A percentile compares a stretch with the other conserved stretches of the same genome.
phyloP scores from a whole-genome alignment of 2,797 vertebrate genomes.

The Acanthiza pusilla region DNA sequence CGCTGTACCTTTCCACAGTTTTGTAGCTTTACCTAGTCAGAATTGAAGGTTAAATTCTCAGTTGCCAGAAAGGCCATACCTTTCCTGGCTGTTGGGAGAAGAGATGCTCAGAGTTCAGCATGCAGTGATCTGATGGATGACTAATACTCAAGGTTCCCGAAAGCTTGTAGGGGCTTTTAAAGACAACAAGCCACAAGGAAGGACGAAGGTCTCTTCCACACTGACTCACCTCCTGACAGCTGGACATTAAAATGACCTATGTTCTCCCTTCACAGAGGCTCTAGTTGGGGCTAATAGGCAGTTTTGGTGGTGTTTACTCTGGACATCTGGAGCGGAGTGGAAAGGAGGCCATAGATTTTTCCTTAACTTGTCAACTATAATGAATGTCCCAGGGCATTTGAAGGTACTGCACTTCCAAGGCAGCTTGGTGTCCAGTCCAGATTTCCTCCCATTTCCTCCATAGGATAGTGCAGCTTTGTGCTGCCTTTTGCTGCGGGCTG shows the following conservation, averaged over 20 bases:
- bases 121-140: not conserved
- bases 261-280: not conserved
- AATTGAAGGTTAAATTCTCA: not conserved
- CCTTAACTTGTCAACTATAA: not conserved
- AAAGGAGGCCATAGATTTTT: not conserved
- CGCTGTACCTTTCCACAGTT: not conserved
- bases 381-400: not conserved
- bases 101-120: not conserved
- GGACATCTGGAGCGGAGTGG: not conserved
- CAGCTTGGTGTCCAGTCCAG: not conserved
- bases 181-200: not conserved
- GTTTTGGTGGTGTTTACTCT: not conserved
- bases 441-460: not conserved
- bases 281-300: not conserved
- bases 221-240: not conserved
- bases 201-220: not conserved
- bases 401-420: not conserved
- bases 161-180: not conserved
- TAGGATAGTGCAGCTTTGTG: not conserved
- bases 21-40: not conserved
- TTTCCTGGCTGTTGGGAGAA: not conserved
- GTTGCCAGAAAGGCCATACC: rapidly evolving
- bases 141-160: not conserved
- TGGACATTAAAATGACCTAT: not conserved
- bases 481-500: not conserved